Conservation (phyloP, 2,888 invertebrate species). For the Drosophila emarginata region DNA sequence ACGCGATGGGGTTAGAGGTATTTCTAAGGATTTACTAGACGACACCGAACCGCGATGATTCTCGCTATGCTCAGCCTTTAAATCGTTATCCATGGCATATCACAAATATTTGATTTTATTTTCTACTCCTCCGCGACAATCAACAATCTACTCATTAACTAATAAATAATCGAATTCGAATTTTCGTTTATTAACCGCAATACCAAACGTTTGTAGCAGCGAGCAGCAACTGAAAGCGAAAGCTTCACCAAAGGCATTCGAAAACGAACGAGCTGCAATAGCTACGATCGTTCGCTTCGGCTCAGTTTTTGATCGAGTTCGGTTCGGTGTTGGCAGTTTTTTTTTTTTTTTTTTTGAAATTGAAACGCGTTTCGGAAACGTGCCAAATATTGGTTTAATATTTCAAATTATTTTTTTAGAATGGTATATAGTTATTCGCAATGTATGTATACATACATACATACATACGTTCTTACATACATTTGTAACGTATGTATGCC, state of each 20-base stretch:
- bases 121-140: conserved; percentile 31
- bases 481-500: background rate
- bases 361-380: conserved; percentile 66
- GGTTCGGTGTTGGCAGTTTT: conserved; percentile 26
- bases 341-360: conserved; percentile 15
- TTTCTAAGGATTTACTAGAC: conserved; percentile 79
- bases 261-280: conserved; percentile 40
- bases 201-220: conserved; percentile 79
- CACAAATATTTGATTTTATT: conserved; percentile 5
- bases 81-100: conserved; percentile 55
- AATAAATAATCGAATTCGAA: conserved; percentile 17
- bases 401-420: conserved; percentile 41
- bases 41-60: conserved; percentile 81
- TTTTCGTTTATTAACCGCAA: conserved; percentile 46
- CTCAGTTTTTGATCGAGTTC: conserved; percentile 32
- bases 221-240: conserved; percentile 80
- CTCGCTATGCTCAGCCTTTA: conserved; percentile 43
- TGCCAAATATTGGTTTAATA: conserved; percentile 68
- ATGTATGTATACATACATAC: background rate
- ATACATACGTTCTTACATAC: too few species aligned
- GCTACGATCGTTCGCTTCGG: conserved; percentile 10
- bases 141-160: background rate
- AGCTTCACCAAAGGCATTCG: conserved; percentile 40
- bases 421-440: conserved; percentile 34
- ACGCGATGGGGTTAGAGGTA: conserved; percentile 78